phyloP scores from a whole-genome alignment of 2,888 invertebrate species.

The Phengaris arion region DNA sequence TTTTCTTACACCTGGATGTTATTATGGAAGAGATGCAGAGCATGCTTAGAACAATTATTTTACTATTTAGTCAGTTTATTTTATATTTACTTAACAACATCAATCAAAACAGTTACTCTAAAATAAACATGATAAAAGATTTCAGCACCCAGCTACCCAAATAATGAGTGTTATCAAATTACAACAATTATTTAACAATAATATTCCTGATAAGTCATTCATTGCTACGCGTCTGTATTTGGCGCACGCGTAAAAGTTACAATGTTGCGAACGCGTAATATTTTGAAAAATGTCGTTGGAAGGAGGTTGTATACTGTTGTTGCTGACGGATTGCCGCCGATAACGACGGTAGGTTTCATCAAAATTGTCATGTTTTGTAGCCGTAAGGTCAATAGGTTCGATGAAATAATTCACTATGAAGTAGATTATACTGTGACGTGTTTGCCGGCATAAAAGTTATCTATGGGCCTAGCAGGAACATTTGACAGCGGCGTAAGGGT shows the following conservation, averaged over 20 bases:
- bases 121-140: constrained; percentile 3
- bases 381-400: background rate
- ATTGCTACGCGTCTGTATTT: background rate
- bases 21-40: too few species aligned
- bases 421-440: too few species aligned
- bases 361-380: background rate
- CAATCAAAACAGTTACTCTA: background rate
- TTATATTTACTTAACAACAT: background rate
- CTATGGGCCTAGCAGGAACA: too few species aligned
- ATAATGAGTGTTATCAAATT: background rate
- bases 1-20: too few species aligned
- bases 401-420: background rate
- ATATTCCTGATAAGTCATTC: background rate
- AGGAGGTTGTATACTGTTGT: background rate
- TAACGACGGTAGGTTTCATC: background rate
- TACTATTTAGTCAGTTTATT: too few species aligned
- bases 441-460: too few species aligned
- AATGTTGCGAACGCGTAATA: background rate
- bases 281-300: background rate
- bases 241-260: constrained; percentile 5
- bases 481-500: too few species aligned
- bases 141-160: background rate
- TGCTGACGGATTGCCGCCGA: constrained; percentile 5
- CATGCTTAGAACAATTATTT: too few species aligned
- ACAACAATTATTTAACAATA: constrained; percentile 18